Base-by-base conservation (phyloP, 2,888 invertebrate species). In the Coleophora flavipennella region DNA sequence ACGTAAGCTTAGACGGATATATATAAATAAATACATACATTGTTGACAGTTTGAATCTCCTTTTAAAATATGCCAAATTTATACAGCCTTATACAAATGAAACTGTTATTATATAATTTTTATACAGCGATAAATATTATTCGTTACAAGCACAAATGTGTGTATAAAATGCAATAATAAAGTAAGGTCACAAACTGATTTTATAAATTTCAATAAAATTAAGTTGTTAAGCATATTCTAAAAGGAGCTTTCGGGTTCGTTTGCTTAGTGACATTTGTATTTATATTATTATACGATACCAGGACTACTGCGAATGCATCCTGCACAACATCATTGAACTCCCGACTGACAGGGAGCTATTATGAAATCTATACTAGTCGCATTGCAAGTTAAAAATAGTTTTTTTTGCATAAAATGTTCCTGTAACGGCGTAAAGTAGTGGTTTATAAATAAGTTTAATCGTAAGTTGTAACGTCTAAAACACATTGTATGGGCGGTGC, bases 371-470 rank as follows among this genome's bases (percentile, higher is more conserved):
- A 69, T 77, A 79, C 81, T 83, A 83, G 83, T 83, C 83, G 72
- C 77, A 76, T 80, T 80, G 79, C 81, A 81, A 80, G 75, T 74
- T 69, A 67, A 70, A 79, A 71, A 79, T 74, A 75, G 69, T 68
- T 11, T 36, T 74, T 77, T 74, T 77, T 77, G 77, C 69, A 79
- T 75, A 58, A 65, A 57, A 50, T 81, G 83, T 83, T 83, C 83
- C 83, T 83, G 76, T 77, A 73, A 76, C 74, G 76, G 76, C 76
- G 73, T 80, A 74, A 73, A 73, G 33, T 70, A 68, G 68, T 70
- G 69, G 63, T 73, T 67, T 62, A 63, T 76, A 77, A 63, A 76
- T 77, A 71, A 69, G 56, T 71, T 67, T 64, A 70, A 57, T 54
- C 59, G 57, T 78, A 76, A 73, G 76, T 66, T 69, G 60, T 67